Conservation (phyloP, 2,113 vertebrate species). For the Scomber scombrus region DNA sequence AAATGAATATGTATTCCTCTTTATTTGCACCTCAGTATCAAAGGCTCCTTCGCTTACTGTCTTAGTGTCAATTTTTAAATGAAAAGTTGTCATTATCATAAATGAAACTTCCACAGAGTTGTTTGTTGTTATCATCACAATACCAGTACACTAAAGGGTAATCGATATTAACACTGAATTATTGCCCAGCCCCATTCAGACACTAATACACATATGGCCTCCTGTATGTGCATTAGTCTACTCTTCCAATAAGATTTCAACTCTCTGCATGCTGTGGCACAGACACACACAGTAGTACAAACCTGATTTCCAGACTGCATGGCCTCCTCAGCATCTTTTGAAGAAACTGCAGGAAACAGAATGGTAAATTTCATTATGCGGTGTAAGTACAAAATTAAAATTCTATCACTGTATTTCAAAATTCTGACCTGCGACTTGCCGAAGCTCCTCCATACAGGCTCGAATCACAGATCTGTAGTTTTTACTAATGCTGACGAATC, state of each 20-base stretch:
- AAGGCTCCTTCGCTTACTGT: neutral
- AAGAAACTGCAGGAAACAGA: constrained; percentile 84
- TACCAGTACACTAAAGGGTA: too few species aligned
- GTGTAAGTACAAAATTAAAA: neutral
- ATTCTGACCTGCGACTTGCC: constrained; percentile 88
- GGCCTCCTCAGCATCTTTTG: constrained; percentile 81
- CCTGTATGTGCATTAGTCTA: neutral
- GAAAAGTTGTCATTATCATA: neutral
- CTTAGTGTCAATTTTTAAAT: neutral
- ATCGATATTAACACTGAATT: neutral
- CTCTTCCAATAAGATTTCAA: neutral
- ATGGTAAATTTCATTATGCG: neutral
- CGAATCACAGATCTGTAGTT: constrained; percentile 96
- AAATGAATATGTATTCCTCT: neutral
- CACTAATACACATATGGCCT: neutral
- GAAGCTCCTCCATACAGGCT: constrained; percentile 97
- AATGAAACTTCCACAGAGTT: neutral
- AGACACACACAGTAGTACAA: constrained; percentile 25
- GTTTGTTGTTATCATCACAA: too few species aligned
- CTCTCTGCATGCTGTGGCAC: neutral
- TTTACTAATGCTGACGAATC: constrained; percentile 96
- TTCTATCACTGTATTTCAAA: neutral
- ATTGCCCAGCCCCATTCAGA: neutral
- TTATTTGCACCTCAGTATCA: neutral
- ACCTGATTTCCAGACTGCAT: constrained; percentile 92